A percentile compares a stretch with the other conserved stretches of the same genome.
phyloP scores from a whole-genome alignment of 2,113 vertebrate species.

The Peromyscus polionotus region DNA sequence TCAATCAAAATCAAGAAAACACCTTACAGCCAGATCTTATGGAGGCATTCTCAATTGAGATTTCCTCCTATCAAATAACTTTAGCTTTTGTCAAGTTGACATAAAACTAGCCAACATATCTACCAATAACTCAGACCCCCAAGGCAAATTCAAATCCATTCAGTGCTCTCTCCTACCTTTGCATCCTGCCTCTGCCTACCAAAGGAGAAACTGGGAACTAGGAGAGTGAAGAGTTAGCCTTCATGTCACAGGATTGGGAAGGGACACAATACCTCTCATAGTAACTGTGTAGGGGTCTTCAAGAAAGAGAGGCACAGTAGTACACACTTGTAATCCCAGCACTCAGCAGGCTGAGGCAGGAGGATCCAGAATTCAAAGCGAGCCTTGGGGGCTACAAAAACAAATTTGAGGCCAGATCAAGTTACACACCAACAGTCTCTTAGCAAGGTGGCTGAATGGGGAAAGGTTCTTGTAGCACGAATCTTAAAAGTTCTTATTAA shows the following conservation, averaged over 20 bases:
- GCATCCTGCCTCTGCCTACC: conserved; percentile 6
- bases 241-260: not conserved
- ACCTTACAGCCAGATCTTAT: not conserved
- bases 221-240: not conserved
- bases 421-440: not conserved
- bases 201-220: conserved; percentile 16
- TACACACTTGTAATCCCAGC: not conserved
- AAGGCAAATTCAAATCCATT: not conserved
- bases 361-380: not conserved
- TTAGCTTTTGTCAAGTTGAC: not conserved
- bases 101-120: not conserved
- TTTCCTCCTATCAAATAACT: not conserved
- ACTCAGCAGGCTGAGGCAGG: not conserved
- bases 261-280: not conserved
- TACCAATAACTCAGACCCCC: conserved; percentile 17
- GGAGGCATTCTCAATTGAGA: not conserved
- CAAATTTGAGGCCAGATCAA: not conserved
- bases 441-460: not conserved
- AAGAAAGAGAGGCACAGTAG: not conserved
- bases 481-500: no score
- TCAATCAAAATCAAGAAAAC: not conserved
- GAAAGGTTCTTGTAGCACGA: not conserved
- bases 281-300: not conserved
- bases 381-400: not conserved
- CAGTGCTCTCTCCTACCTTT: conserved; percentile 8